Conservation (phyloP, 2,888 invertebrate species). For the Melikaiella ostensackeni region DNA sequence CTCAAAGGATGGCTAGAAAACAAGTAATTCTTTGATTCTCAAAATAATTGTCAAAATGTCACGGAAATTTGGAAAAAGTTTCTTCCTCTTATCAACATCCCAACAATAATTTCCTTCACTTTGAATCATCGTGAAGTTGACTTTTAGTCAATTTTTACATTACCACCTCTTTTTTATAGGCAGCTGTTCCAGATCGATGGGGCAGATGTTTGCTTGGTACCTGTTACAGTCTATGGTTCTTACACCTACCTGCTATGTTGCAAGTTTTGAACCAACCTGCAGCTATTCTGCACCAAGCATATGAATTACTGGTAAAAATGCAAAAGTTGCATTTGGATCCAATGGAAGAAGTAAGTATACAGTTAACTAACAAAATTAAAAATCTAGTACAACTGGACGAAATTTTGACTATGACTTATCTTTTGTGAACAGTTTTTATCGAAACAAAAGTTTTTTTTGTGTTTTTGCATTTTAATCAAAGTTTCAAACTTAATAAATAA, state of each 20-base stretch:
- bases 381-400: too few species aligned
- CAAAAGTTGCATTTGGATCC: slow-evolving; percentile 89
- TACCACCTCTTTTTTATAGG: slow-evolving; percentile 67
- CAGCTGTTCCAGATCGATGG: slow-evolving; percentile 91
- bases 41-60: too few species aligned
- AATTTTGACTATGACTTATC: too few species aligned
- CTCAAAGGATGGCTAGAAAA: slow-evolving; percentile 88
- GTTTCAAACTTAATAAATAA: too few species aligned
- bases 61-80: too few species aligned
- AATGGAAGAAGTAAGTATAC: slow-evolving; percentile 88
- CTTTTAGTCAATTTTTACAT: too few species aligned
- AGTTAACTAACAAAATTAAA: neutral
- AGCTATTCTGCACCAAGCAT: slow-evolving; percentile 81
- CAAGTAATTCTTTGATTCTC: slow-evolving; percentile 60
- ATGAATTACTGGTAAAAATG: slow-evolving; percentile 91
- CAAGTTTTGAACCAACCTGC: slow-evolving; percentile 79
- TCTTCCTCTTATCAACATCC: too few species aligned
- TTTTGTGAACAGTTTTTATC: too few species aligned
- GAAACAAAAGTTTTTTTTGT: too few species aligned
- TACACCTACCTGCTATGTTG: slow-evolving; percentile 94
- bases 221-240: slow-evolving; percentile 96
- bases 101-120: too few species aligned
- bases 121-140: too few species aligned
- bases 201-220: slow-evolving; percentile 92
- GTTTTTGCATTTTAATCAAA: too few species aligned